Evolutionary conservation across 2,888 invertebrate species (phyloP).

Genomic region (Nematopogon swammerdamellus): DNA sequence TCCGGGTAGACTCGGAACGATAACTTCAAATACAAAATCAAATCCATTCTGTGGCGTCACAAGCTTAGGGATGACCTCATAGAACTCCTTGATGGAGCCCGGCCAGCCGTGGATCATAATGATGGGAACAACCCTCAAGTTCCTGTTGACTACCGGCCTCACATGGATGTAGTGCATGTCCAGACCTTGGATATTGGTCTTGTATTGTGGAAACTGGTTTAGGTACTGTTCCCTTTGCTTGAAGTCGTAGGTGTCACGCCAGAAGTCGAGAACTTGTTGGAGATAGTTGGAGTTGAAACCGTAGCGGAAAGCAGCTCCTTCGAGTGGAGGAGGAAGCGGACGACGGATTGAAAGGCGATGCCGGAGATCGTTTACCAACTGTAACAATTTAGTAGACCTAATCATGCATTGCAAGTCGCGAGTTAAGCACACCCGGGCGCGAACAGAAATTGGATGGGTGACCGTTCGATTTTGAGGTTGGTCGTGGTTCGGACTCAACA

Average conservation of each 20-base stretch:
- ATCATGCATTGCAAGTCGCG: too few relatives aligned
- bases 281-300: constrained; percentile 74
- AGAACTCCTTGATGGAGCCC: constrained; percentile 80
- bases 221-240: constrained; percentile 61
- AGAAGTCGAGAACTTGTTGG: constrained; percentile 65
- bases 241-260: constrained; percentile 70
- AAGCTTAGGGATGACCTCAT: constrained; percentile 69
- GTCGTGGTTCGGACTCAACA: too few relatives aligned
- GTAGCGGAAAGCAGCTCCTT: constrained; percentile 71
- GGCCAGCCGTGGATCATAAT: constrained; percentile 88
- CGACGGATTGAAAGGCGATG: constrained; percentile 26
- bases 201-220: constrained; percentile 73
- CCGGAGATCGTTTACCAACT: constrained; percentile 34
- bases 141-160: constrained; percentile 37
- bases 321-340: constrained; percentile 53
- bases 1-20: constrained; percentile 67
- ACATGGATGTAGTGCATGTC: constrained; percentile 74
- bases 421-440: too few relatives aligned
- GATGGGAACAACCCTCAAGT: constrained; percentile 55
- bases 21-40: constrained; percentile 65
- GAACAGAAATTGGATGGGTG: too few relatives aligned
- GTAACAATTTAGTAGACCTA: too few relatives aligned
- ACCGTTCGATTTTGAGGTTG: too few relatives aligned
- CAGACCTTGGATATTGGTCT: constrained; percentile 69
- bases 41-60: constrained; percentile 44